Base-by-base conservation (phyloP, 2,888 invertebrate species). In the Epirrita christyi region DNA sequence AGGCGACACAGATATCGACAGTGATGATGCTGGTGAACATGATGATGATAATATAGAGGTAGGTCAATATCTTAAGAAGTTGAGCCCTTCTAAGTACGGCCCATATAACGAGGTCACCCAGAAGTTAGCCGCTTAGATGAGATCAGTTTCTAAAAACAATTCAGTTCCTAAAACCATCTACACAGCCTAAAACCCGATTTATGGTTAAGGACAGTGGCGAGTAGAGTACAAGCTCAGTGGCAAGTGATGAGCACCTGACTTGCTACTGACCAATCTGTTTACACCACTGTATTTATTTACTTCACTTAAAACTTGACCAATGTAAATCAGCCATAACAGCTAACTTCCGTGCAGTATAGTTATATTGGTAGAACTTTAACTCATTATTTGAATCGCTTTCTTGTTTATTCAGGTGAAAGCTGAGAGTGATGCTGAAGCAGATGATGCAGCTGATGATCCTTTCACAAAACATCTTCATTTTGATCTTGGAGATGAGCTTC, bases 401-500 rank as follows among this genome's bases (percentile, higher is more conserved):
- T 58, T 21, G 27, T 11, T 56, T 48, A n/a, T 43, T 73, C 71
- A 86, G 87, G 48, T 66, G 6, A 59, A 59, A 38, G 67, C 75
- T 53, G 77, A 77, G 51, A 63, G 67, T 46, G 77, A 81, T 46
- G 56, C 46, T 8, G 81, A 83, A 46, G 65, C 49, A 59, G 80
- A 83, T 61, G 76, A 83, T 47, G 40, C 55, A 10, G 65, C 75
- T 10, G 73, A 84, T 76, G 96, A 96, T 83, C 94, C 96, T 0
- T 97, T 96, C 80, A 87, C 90, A 0, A 92, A 93, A 72, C 97
- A 97, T 83, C 83, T 96, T 6, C 93, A 93, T 57, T 88, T 94
- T 82, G 96, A 96, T 66, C 83, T 97, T 55, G 91, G 92, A 59
- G 93, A 95, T 60, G 93, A 93, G 49, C 80, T 96, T 59, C 86